Conservation (phyloP, 2,797 vertebrate species). For the Melanotaenia trifasciata region DNA sequence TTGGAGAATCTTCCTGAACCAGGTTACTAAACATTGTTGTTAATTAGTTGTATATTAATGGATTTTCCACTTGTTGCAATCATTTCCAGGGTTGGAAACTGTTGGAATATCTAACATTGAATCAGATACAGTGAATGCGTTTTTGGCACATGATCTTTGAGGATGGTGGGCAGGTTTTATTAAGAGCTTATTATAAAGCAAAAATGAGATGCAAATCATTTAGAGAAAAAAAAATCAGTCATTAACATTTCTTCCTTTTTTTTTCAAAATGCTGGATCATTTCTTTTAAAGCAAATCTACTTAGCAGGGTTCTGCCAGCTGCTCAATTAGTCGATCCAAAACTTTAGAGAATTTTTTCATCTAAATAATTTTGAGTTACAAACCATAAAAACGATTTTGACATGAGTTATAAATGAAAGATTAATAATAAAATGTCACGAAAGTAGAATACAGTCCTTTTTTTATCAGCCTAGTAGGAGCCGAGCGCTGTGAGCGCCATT, state of each 20-base stretch:
- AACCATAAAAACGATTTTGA: slow-evolving; percentile 23
- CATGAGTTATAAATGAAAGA: slow-evolving; percentile 31
- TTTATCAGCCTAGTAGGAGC: slow-evolving; percentile 8
- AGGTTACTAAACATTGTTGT: too few species aligned
- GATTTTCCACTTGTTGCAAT: background rate
- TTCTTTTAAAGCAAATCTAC: slow-evolving; percentile 20
- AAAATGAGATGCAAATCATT: slow-evolving; percentile 5
- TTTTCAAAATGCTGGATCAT: background rate
- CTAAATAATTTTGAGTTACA: slow-evolving; percentile 17
- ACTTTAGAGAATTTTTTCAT: slow-evolving; percentile 1
- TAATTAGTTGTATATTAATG: too few species aligned
- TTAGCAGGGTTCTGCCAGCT: background rate
- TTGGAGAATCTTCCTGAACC: too few species aligned
- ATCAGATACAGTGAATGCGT: too few species aligned
- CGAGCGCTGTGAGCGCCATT: background rate
- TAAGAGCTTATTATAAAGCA: background rate
- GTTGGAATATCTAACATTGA: too few species aligned
- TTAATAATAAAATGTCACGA: slow-evolving; percentile 11
- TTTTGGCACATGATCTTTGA: too few species aligned
- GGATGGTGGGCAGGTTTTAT: background rate
- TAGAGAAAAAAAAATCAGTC: slow-evolving; percentile 17
- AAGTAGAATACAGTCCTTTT: slow-evolving; percentile 11
- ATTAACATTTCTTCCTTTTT: background rate
- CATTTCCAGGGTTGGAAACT: background rate
- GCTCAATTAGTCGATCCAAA: slow-evolving; percentile 9